Base-by-base conservation (phyloP, 2,113 vertebrate species). In the Carassius auratus region DNA sequence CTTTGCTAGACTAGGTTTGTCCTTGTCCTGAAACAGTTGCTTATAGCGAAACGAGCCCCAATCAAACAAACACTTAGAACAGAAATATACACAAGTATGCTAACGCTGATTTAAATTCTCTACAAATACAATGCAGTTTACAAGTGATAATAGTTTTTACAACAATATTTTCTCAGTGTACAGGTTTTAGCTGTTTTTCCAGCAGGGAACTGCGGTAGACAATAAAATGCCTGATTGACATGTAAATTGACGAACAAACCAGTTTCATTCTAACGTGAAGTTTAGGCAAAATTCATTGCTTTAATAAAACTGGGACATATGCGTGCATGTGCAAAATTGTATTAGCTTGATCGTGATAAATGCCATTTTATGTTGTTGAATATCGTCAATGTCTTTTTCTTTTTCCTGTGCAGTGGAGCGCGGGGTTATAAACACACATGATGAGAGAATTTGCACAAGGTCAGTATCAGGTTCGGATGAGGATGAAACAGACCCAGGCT, bases 401-500 rank as follows among this genome's bases (percentile, higher is more conserved):
- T 71, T 76, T 76, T 76, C 52, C 76, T 33, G 42, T 45, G 52
- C 15, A 3, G 52, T n/a, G 30, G 30, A 59, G 19, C 2, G 4
- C 36, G 33, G 48, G 17, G 12, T 77, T 76, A 73, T 69, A 7
- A 76, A 52, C 62, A 57, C 74, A 73, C 50, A 30, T 3, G 23
- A 26, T 74, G 79, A 26, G 79, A 64, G 85, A 81, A 38, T 74
- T 64, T 75, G 59, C 73, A 79, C 71, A 82, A 73, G 26, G 76
- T 75, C 61, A 55, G 87, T 71, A 85, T 86, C 62, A 62, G 50
- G 71, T 85, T 86, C 55, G 59, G 66, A 71, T 73, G 66, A 50
- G 69, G 26, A 59, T 76, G 48, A 86, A 82, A 86, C 74, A 86
- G 84, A 88, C 86, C 85, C 89, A 84, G 85, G 89, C 85, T 85